A percentile compares a stretch with the other conserved stretches of the same genome.
phyloP scores from a whole-genome alignment of 2,113 vertebrate genomes.

The Urocynchramus pylzowi region DNA sequence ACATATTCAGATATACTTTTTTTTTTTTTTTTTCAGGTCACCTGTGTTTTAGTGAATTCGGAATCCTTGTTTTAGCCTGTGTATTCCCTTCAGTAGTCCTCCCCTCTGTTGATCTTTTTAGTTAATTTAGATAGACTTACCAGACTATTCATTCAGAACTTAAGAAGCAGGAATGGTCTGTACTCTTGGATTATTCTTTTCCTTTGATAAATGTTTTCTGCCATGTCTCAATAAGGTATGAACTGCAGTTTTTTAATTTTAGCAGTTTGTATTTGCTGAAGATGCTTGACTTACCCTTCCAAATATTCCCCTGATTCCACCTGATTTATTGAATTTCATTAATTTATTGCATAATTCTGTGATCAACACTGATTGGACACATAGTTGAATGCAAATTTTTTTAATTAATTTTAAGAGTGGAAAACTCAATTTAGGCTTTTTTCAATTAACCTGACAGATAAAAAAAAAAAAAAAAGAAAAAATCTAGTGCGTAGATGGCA shows the following conservation, averaged over 20 bases:
- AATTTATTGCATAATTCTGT: slow-evolving; percentile 56
- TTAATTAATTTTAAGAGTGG: slow-evolving; percentile 4
- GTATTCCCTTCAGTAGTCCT: not conserved
- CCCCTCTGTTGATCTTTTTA: not conserved
- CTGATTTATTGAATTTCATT: slow-evolving; percentile 70
- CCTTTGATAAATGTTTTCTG: slow-evolving; percentile 71
- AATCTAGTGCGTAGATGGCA: not conserved
- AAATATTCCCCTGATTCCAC: slow-evolving; percentile 53
- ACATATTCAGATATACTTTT: not conserved
- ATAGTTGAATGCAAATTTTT: slow-evolving; percentile 43
- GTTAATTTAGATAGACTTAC: slow-evolving; percentile 44
- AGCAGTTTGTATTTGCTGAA: slow-evolving; percentile 49
- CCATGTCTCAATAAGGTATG: slow-evolving; percentile 59
- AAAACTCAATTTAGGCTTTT: slow-evolving; percentile 27
- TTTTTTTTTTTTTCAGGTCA: slow-evolving; percentile 7
- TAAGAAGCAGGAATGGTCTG: slow-evolving; percentile 31
- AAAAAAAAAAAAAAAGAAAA: too few species aligned
- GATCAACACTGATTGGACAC: slow-evolving; percentile 22
- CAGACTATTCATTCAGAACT: not conserved
- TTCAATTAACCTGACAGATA: not conserved
- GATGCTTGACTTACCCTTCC: slow-evolving; percentile 49
- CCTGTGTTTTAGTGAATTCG: not conserved
- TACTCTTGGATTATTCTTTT: slow-evolving; percentile 52
- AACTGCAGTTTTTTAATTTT: slow-evolving; percentile 64
- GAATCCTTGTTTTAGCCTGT: not conserved